Evolutionary conservation across 2,888 invertebrate species (phyloP), one percentile per base, ranked within the genome.

Genomic region (Priocnemis perturbator): DNA sequence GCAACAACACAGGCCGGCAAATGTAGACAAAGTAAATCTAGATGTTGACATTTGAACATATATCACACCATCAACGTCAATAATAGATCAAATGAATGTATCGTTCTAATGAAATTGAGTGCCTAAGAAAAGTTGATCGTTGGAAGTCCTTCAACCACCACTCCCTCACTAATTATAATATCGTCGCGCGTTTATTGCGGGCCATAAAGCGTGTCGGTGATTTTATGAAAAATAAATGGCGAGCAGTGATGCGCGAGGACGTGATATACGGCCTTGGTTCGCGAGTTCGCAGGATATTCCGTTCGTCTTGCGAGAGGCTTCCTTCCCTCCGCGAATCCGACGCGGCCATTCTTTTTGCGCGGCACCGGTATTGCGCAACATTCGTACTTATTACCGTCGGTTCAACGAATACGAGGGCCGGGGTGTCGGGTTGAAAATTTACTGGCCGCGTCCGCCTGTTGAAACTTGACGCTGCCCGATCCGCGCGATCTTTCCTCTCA

Each of bases 311-410:
- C 69, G 60, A 68, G 64, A 66, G 72, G 55, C 7, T 37, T 37
- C 26, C n/a, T 9, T 14, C 9, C 53, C 26, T 15, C 9, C n/a
- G 21, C 50, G 50, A 50, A 75, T 75, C 76, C 70, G 70, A 52
- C 56, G 7, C 65, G 60, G 63, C 71, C 69, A 64, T 58, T 60
- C 64, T 57, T 76, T 71, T 69, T 77, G 60, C 19, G 21, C 30
- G 11, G 37, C 3, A 23, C 52, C 59, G 60, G 66, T 64, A 66
- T 61, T 48, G 56, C 69, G 73, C 76, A 71, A 76, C 77, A 77
- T 76, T 77, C 71, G 65, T 77, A 77, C 76, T 71, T 69, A 73
- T 77, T 76, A 77, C 60, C 60, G 73, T 50, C 76, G 76, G 62
- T 73, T 73, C 76, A 65, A 30, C 69, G 76, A 65, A 61, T 69